A percentile compares a stretch with the other conserved stretches of the same genome.
Conservation (phyloP, 2,797 vertebrate species). For the Zalophus californianus region DNA sequence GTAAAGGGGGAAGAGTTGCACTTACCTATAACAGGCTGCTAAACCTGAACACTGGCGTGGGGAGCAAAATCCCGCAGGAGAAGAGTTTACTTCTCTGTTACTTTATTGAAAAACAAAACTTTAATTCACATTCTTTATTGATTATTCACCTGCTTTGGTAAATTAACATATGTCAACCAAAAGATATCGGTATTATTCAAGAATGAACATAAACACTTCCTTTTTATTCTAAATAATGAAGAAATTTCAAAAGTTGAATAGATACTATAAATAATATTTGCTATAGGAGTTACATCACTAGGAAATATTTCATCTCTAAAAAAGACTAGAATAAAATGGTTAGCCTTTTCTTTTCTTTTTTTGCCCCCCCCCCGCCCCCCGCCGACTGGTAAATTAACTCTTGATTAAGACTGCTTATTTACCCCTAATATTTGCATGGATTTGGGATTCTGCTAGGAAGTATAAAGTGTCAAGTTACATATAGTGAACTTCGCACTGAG, state of each 20-base stretch:
- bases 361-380: too few species aligned
- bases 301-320: not conserved
- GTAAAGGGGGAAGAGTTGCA: rapidly evolving
- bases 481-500: not conserved
- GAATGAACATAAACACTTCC: not conserved
- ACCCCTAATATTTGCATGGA: not conserved
- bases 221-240: not conserved
- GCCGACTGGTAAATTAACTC: not conserved
- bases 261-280: not conserved
- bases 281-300: not conserved
- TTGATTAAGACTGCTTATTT: not conserved
- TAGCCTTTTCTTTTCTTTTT: not conserved
- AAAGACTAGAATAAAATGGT: not conserved
- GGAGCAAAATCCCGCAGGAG: rapidly evolving
- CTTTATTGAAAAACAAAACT: not conserved
- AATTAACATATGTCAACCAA: not conserved
- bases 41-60: too few species aligned
- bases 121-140: not conserved
- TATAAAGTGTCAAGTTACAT: not conserved
- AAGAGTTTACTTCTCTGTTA: not conserved
- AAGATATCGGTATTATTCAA: not conserved
- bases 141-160: not conserved
- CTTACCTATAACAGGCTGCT: rapidly evolving
- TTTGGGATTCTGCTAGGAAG: not conserved
- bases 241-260: not conserved